A percentile compares a stretch with the other conserved stretches of the same genome.
Evolutionary conservation across 2,797 vertebrate species (phyloP).

Genomic region (Ibycter americanus): DNA sequence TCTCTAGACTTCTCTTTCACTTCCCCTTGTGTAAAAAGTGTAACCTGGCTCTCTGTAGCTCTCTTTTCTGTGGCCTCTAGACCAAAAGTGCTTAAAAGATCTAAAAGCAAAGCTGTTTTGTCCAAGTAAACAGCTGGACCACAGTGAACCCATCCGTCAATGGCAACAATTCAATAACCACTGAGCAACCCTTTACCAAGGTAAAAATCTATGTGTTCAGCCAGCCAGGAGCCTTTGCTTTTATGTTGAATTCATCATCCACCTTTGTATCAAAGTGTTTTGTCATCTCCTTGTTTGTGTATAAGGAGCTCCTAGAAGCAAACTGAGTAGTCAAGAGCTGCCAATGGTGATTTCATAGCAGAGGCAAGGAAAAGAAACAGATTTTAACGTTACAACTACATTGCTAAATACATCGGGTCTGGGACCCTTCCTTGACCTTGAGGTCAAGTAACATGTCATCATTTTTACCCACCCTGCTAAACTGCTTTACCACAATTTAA

Average conservation of each 20-base stretch:
- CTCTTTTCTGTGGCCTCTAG: neutral
- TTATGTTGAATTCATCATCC: neutral
- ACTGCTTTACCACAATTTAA: neutral
- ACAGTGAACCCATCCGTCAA: neutral
- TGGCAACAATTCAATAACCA: neutral
- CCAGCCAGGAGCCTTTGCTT: neutral
- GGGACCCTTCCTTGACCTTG: neutral
- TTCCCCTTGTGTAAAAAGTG: neutral
- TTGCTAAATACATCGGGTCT: neutral
- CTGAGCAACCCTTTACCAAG: neutral
- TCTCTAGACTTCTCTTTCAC: neutral
- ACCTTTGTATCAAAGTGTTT: neutral
- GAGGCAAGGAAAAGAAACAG: neutral
- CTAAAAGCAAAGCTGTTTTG: neutral
- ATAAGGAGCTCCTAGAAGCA: neutral
- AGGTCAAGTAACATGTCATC: neutral
- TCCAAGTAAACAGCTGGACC: slow-evolving; percentile 15
- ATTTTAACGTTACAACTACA: neutral
- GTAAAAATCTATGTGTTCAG: neutral
- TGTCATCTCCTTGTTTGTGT: neutral
- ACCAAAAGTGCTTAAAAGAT: neutral
- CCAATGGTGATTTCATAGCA: neutral
- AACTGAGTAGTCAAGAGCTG: neutral
- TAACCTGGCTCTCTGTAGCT: neutral
- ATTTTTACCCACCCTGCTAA: neutral